Evolutionary conservation across 2,113 vertebrate genomes (phyloP), one percentile per base, ranked within the genome.

Genomic region (Sorex araneus): DNA sequence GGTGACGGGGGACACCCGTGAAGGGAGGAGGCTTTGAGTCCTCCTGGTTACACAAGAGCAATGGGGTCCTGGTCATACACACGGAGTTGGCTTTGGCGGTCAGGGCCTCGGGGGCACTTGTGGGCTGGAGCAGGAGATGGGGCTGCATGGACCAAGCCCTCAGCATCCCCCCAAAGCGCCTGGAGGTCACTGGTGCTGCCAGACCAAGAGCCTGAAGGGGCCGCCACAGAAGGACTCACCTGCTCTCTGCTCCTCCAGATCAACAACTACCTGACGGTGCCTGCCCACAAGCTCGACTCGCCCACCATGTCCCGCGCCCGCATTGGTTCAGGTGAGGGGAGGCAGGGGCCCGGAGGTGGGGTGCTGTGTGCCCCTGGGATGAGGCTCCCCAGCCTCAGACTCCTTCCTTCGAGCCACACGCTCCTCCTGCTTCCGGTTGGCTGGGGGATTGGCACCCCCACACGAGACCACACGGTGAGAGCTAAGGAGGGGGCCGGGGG

Each of bases 221-320:
- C 50, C 6, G 7, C 43, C 34, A 10, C 2, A 70, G 66, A 5
- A 11, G 30, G 18, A 54, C 63, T 64, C 63, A 27, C 63, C 27
- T 21, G 8, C 63, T 64, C 27, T 64, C 63, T 28, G 21, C 63
- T 64, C 60, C 19, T 23, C 8, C 73, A 98, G 98, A 98, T 99
- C 95, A 99, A 97, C 93, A 99, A 99, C 97, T 99, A 99, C 98
- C 98, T 99, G 97, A 99, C 99, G 0, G 99, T 99, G 86, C 99
- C 99, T 0, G 97, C 98, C 1, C 98, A 98, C 90, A 97, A 98
- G 66, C 96, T 99, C 0, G 99, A 99, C 80, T 99, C 99, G 0
- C 99, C 99, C 4, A 99, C 99, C 92, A 98, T 99, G 96, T 97
- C 98, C 8, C 98, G 99, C 96, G 98, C 99, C 85, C 98, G 99